Conservation (phyloP, 2,888 invertebrate genomes). For the Ceramica pisi region DNA sequence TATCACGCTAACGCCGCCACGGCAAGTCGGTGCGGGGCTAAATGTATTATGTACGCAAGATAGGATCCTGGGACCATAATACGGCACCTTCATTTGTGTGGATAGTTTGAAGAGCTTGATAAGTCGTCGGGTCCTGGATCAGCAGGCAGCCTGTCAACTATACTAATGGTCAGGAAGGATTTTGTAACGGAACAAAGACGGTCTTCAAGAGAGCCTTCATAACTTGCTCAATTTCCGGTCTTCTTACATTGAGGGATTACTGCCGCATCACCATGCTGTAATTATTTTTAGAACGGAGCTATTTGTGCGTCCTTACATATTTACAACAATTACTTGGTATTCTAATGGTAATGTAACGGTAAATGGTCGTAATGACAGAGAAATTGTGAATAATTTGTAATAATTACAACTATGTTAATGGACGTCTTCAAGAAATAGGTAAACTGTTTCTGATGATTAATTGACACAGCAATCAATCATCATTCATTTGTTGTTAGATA, state of each 20-base stretch:
- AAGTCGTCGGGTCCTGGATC: conserved; percentile 44
- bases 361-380: conserved; percentile 32
- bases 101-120: conserved; percentile 45
- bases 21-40: conserved; percentile 17
- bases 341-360: conserved; percentile 14
- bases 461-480: conserved; percentile 35
- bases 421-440: conserved; percentile 26
- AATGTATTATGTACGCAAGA: conserved; percentile 31
- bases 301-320: conserved; percentile 5
- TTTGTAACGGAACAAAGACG: conserved; percentile 48
- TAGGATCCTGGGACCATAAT: conserved; percentile 33
- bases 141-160: conserved; percentile 39
- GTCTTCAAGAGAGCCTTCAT: conserved; percentile 34
- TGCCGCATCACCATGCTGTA: conserved; percentile 29
- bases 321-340: conserved; percentile 18
- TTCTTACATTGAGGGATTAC: conserved; percentile 39
- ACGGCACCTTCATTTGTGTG: conserved; percentile 32
- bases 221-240: conserved; percentile 58
- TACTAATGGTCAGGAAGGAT: conserved; percentile 50
- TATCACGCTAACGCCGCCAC: conserved; percentile 58
- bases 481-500: conserved; percentile 13
- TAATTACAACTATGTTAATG: conserved; percentile 43
- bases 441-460: conserved; percentile 43
- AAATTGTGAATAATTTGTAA: conserved; percentile 36
- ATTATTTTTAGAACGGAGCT: conserved; percentile 26